phyloP scores from a whole-genome alignment of 2,113 vertebrate species.

The Hystrix brachyura region DNA sequence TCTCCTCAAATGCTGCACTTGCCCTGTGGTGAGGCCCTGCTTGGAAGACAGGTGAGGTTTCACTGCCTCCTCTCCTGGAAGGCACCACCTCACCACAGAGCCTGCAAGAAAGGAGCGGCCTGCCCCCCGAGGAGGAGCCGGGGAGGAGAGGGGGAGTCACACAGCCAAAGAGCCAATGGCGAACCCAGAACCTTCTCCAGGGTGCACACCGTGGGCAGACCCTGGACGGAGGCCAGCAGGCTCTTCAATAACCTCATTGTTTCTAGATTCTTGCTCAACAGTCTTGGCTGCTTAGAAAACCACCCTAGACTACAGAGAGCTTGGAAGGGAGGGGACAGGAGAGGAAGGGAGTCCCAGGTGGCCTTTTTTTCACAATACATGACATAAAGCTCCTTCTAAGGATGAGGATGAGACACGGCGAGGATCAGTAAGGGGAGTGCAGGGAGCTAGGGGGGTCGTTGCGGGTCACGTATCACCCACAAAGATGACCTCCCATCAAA shows the following conservation, averaged over 20 bases:
- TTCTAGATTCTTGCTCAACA: conserved; percentile 62
- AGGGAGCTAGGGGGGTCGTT: background rate
- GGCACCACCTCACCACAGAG: background rate
- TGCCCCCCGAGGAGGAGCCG: background rate
- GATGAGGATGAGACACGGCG: background rate
- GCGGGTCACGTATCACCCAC: background rate
- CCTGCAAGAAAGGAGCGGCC: background rate
- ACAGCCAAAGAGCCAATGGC: conserved; percentile 8
- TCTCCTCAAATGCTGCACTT: background rate
- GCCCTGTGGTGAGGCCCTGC: background rate
- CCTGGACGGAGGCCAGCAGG: conserved; percentile 46
- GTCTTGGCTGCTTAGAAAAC: background rate
- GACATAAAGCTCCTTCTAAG: background rate
- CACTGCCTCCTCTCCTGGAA: background rate
- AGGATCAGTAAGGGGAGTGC: background rate
- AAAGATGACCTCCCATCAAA: background rate
- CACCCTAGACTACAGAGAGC: background rate
- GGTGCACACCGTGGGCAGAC: conserved; percentile 43
- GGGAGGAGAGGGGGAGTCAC: background rate
- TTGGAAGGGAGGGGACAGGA: background rate
- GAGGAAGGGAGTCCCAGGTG: background rate
- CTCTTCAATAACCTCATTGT: conserved; percentile 73
- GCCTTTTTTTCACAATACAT: background rate
- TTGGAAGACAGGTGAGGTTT: background rate
- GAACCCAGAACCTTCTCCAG: background rate